A percentile compares a stretch with the other conserved stretches of the same genome.
Conservation (phyloP, 1,140 invertebrate genomes). For the Lithobius niger region DNA sequence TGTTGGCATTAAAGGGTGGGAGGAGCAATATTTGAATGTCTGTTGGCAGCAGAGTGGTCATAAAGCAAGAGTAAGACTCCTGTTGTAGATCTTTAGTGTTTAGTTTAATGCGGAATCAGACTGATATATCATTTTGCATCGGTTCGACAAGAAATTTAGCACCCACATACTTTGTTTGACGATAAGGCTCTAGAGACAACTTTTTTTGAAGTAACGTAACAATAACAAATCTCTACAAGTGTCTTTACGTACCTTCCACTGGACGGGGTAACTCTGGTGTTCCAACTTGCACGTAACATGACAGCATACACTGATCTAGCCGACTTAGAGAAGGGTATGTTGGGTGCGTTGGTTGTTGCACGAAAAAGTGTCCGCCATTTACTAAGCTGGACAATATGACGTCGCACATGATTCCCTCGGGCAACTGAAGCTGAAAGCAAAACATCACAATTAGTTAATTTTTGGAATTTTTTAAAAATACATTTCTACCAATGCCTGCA, state of each 20-base stretch:
- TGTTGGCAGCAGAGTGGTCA: too few relatives aligned
- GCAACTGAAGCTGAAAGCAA: slow-evolving; percentile 66
- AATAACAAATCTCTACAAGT: not conserved
- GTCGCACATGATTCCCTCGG: slow-evolving; percentile 86
- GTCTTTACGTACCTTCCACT: slow-evolving; percentile 31
- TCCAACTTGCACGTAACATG: slow-evolving; percentile 32
- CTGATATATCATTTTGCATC: too few relatives aligned
- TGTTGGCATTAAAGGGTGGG: too few relatives aligned
- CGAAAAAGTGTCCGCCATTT: slow-evolving; percentile 71
- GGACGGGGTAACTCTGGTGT: slow-evolving; percentile 38
- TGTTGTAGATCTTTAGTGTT: too few relatives aligned
- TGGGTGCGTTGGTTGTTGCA: slow-evolving; percentile 87
- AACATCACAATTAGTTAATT: too few relatives aligned
- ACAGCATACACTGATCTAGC: slow-evolving; percentile 48
- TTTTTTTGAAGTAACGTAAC: slow-evolving; percentile 12
- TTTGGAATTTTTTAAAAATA: too few relatives aligned
- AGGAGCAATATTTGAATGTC: too few relatives aligned
- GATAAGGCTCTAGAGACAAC: not conserved
- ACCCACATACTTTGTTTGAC: not conserved
- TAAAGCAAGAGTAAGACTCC: too few relatives aligned
- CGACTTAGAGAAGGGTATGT: slow-evolving; percentile 63
- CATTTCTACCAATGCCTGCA: too few relatives aligned
- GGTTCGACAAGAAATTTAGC: too few relatives aligned
- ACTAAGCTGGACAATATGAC: slow-evolving; percentile 72
- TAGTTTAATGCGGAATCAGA: too few relatives aligned